These are phyloP conservation scores for Psephotus haematonotus DNA, from an alignment of 2,113 vertebrate genomes.

Conservation along the genomic window DNA sequence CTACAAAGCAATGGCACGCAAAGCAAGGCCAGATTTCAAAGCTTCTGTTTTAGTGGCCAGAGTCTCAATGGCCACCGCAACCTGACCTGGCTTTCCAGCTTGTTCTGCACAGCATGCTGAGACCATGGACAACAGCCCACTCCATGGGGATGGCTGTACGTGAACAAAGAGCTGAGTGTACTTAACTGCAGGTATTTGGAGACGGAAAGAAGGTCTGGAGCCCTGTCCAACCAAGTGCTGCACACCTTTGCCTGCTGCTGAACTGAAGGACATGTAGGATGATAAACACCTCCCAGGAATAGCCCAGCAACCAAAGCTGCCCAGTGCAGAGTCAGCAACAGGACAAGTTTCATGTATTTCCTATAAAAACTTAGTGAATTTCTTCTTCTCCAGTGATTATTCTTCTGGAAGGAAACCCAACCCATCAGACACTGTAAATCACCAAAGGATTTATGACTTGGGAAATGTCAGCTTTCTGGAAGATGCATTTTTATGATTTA, in stretches of 20 bases:
- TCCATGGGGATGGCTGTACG: neutral
- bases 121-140: neutral
- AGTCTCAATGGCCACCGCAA: accelerated
- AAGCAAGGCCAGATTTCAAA: neutral
- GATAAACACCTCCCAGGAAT: neutral
- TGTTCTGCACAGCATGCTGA: neutral
- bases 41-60: neutral
- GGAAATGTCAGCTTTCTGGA: neutral
- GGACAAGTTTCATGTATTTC: neutral
- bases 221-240: neutral
- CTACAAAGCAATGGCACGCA: neutral
- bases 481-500: neutral
- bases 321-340: neutral
- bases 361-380: neutral
- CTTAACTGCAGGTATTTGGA: accelerated
- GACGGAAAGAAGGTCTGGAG: neutral
- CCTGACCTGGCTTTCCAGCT: neutral
- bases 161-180: accelerated
- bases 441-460: neutral
- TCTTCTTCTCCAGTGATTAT: neutral
- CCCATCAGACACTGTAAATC: neutral
- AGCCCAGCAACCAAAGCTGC: neutral
- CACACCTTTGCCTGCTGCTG: neutral
- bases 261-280: neutral
- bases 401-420: neutral